A percentile compares a stretch with the other conserved stretches of the same genome.
Evolutionary conservation across 2,113 vertebrate genomes (phyloP).

Genomic region (Terrapene triunguis): DNA sequence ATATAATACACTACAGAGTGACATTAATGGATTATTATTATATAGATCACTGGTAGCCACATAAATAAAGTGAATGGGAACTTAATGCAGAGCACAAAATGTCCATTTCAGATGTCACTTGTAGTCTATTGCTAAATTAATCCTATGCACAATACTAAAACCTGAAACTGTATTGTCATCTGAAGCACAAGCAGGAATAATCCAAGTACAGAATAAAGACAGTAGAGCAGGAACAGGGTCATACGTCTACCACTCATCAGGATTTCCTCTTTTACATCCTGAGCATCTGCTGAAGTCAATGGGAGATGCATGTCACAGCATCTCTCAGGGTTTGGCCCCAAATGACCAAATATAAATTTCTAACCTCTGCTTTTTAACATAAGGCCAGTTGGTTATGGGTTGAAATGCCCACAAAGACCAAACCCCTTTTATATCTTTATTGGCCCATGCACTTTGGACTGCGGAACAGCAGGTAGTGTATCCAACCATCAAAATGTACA

Average conservation of each 20-base stretch:
- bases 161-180: neutral
- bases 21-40: neutral
- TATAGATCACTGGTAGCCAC: rapidly evolving
- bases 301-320: neutral
- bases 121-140: neutral
- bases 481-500: no score
- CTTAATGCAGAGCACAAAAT: rapidly evolving
- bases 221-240: neutral
- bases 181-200: neutral
- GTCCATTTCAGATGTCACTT: neutral
- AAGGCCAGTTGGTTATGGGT: neutral
- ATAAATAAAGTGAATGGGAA: neutral
- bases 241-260: no score
- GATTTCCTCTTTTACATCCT: neutral
- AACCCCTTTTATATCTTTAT: neutral
- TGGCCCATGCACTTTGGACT: no score
- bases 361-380: neutral
- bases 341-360: neutral
- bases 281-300: neutral
- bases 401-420: neutral
- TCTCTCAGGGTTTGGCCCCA: neutral
- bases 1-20: neutral
- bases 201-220: no score
- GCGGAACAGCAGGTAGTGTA: no score
- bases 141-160: no score